A percentile compares a stretch with the other conserved stretches of the same genome.
Evolutionary conservation across 2,888 invertebrate species (phyloP).

Genomic region (Melieria picta): DNA sequence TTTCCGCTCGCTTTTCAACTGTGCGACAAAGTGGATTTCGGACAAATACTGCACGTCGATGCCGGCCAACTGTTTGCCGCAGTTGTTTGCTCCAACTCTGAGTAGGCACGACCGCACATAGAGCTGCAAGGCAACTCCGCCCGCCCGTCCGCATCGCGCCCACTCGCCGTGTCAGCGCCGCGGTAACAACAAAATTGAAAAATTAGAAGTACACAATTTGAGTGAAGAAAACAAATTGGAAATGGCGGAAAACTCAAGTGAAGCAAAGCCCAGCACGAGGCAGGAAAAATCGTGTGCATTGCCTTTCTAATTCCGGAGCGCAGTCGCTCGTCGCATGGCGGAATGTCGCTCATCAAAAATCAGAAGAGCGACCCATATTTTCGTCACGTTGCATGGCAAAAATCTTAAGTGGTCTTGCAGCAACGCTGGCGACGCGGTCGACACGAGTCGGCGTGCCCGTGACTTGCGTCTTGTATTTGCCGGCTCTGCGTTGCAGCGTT

Average conservation of each 20-base stretch:
- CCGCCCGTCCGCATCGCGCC: too few relatives aligned
- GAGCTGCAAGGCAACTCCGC: too few relatives aligned
- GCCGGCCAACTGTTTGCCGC: too few relatives aligned
- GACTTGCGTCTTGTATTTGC: not conserved
- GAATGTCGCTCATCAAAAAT: conserved; percentile 41
- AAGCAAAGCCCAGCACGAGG: not conserved
- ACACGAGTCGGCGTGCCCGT: too few relatives aligned
- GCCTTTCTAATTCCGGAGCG: conserved; percentile 15
- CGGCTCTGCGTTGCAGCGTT: conserved; percentile 4
- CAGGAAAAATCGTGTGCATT: conserved; percentile 2
- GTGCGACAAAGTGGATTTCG: too few relatives aligned
- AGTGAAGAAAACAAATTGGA: not conserved
- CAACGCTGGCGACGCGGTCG: not conserved
- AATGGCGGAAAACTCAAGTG: too few relatives aligned
- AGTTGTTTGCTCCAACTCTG: too few relatives aligned
- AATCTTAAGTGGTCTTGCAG: conserved; percentile 24
- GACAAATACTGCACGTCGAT: too few relatives aligned
- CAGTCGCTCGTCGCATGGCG: not conserved
- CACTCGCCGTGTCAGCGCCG: not conserved
- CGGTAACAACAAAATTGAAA: not conserved
- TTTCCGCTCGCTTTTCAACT: too few relatives aligned
- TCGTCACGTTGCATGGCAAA: conserved; percentile 27
- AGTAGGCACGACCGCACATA: too few relatives aligned
- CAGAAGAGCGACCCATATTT: conserved; percentile 50
- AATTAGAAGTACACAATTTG: not conserved